Percentiles rank a stretch among this genome's conserved stretches.
phyloP scores from a whole-genome alignment of 1,140 invertebrate species.

The Eubasilissa regina region DNA sequence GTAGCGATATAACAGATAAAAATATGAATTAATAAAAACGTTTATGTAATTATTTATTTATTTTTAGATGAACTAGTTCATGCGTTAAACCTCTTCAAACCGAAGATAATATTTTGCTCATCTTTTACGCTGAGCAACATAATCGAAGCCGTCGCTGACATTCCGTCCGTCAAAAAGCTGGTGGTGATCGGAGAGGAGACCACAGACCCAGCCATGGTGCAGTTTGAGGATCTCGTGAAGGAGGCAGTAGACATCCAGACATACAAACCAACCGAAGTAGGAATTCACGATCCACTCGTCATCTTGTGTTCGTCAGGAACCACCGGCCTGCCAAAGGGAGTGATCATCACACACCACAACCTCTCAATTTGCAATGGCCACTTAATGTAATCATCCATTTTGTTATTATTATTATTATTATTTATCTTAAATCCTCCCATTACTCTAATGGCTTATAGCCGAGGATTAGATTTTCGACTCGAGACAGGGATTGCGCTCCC shows the following conservation, averaged over 20 bases:
- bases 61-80: slow-evolving; percentile 77
- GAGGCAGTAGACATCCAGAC: slow-evolving; percentile 53
- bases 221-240: slow-evolving; percentile 44
- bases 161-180: slow-evolving; percentile 43
- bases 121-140: slow-evolving; percentile 65
- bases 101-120: slow-evolving; percentile 79
- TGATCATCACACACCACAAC: slow-evolving; percentile 84
- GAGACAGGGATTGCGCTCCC: no score
- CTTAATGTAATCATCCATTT: slow-evolving; percentile 68
- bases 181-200: slow-evolving; percentile 43
- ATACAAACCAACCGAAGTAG: slow-evolving; percentile 66
- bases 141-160: slow-evolving; percentile 17
- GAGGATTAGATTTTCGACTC: no score
- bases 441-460: no score
- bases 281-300: slow-evolving; percentile 64
- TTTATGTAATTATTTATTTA: neutral
- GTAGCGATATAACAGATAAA: no score
- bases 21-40: no score
- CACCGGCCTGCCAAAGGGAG: slow-evolving; percentile 88
- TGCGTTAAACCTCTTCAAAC: slow-evolving; percentile 77
- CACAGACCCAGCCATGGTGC: slow-evolving; percentile 12
- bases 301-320: slow-evolving; percentile 70
- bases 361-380: slow-evolving; percentile 63
- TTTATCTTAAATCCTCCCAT: no score
- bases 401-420: no score